phyloP scores from a whole-genome alignment of 2,113 vertebrate species.

The Machaerirhynchus nigripectus region DNA sequence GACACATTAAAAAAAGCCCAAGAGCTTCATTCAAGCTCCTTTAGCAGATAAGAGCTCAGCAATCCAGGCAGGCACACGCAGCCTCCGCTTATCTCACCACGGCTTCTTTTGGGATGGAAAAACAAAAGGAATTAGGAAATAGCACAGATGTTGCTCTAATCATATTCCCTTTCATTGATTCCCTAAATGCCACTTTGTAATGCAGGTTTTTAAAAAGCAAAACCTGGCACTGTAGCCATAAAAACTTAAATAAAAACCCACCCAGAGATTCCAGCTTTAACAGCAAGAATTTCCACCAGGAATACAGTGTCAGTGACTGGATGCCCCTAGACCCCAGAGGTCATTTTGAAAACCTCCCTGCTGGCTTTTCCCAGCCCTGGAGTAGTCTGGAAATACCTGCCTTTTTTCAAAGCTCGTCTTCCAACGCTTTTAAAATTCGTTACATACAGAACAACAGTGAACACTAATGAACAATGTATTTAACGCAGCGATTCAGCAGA shows the following conservation, averaged over 20 bases:
- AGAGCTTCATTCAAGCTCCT: constrained; percentile 14
- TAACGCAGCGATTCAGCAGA: neutral
- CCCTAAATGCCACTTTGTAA: neutral
- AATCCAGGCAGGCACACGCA: neutral
- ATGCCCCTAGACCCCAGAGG: neutral
- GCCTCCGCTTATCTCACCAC: neutral
- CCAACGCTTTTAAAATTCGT: neutral
- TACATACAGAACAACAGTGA: neutral
- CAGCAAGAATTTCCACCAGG: neutral
- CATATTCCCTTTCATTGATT: neutral
- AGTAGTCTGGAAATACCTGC: neutral
- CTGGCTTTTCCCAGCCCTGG: neutral
- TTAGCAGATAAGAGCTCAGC: constrained; percentile 18
- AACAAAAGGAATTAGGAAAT: neutral
- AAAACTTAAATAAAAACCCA: neutral
- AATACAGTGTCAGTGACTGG: neutral
- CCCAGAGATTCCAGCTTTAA: accelerated
- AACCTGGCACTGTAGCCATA: neutral
- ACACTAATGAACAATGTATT: neutral
- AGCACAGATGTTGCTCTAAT: constrained; percentile 6
- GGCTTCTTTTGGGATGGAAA: neutral
- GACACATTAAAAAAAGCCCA: neutral
- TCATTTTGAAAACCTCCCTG: neutral
- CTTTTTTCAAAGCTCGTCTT: neutral
- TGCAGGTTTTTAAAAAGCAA: neutral